Evolutionary conservation across 1,140 invertebrate genomes (phyloP), one percentile per base, ranked within the genome.

Genomic region (Eciton burchellii): DNA sequence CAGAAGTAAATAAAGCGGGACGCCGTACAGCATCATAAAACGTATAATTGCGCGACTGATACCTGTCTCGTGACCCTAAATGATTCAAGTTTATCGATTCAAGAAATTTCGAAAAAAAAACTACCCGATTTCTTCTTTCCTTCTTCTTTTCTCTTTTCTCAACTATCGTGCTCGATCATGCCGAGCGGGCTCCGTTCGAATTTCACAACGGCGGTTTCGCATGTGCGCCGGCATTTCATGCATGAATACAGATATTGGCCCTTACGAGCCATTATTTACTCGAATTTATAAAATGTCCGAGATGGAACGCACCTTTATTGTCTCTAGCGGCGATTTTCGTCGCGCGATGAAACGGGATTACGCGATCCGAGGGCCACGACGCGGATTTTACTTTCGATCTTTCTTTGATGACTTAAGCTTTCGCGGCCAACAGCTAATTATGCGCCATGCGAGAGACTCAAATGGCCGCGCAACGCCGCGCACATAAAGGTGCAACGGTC

Each of bases 181-280:
- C 8, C 12, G 66, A 77, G 24, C 47, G 35, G 43, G 35, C 24
- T 63, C 14, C 29, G 43, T 12, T 12, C 3, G 19, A 76, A 76
- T 65, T 76, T 76, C 65, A 65, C 41, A 65, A n/a, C 8, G 9
- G 41, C 12, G 14, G 41, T 41, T 76, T 19, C 52, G 11, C 41
- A 49, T 24, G 29, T 6, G 35, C 35, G 52, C 8, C 5, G n/a
- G n/a, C n/a, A n/a, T n/a, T n/a, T 54, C 52, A 54, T 9, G 19
- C 14, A 49, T 65, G 47, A 65, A 76, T 76, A 76, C 65, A 76
- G 65, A 76, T 76, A 65, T 65, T 52, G 16, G n/a, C 21, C 24
- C 29, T 65, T 41, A 65, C 43, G 63, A 63, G 12, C 60, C 21
- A 14, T 41, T 65, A 76, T 76, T 76, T 76, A 54, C 19, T 65